Evolutionary conservation across 1,140 invertebrate genomes (phyloP).

Genomic region (Muscidifurax raptorellus): DNA sequence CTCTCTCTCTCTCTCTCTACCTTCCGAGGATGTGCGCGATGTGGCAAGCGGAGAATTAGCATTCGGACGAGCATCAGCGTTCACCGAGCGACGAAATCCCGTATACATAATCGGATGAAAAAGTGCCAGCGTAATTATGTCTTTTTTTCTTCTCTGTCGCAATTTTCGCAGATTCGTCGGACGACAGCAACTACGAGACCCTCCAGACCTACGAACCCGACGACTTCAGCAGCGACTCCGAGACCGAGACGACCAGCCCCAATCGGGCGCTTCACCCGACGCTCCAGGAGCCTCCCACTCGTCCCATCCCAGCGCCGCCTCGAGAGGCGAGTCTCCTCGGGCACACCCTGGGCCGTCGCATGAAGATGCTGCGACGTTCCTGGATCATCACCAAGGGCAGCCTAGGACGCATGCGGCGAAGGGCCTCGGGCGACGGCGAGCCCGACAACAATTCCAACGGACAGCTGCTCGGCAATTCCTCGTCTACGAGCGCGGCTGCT

Average conservation of each 20-base stretch:
- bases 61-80: not conserved
- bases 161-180: conserved; percentile 65
- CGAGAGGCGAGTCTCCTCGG: conserved; percentile 67
- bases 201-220: conserved; percentile 63
- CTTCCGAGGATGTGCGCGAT: not conserved
- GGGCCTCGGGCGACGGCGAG: conserved; percentile 57
- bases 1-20: no score
- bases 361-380: conserved; percentile 69
- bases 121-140: no score
- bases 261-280: conserved; percentile 64
- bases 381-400: conserved; percentile 74
- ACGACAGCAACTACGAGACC: conserved; percentile 71
- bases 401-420: conserved; percentile 66
- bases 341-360: conserved; percentile 65
- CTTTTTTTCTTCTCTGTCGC: no score
- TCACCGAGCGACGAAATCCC: conserved; percentile 11
- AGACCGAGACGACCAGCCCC: conserved; percentile 60
- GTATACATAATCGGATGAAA: no score
- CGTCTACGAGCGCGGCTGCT: conserved; percentile 53
- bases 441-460: no score
- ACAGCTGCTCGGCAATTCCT: not conserved
- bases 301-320: conserved; percentile 67
- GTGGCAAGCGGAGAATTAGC: conserved; percentile 4
- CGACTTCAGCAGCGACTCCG: conserved; percentile 65
- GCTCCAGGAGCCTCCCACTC: conserved; percentile 61